Conservation (phyloP, 2,888 invertebrate species). For the Ornithoptera priamus region DNA sequence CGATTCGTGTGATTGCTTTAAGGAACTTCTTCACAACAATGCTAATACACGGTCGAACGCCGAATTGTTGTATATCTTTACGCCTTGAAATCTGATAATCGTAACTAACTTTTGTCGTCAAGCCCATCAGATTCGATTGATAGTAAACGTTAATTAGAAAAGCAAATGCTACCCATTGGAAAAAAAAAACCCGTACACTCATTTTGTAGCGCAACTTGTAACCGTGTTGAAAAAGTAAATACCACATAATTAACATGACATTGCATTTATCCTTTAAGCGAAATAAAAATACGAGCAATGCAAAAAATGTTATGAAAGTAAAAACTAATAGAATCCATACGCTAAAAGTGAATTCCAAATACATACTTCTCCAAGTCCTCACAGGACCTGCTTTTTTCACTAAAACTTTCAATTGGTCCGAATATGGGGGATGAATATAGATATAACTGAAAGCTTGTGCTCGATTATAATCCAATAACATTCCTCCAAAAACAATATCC, state of each 20-base stretch:
- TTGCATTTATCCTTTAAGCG: conserved; percentile 38
- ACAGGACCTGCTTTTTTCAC: conserved; percentile 44
- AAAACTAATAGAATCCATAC: conserved; percentile 47
- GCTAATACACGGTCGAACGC: conserved; percentile 52
- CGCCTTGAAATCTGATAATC: conserved; percentile 48
- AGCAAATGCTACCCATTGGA: conserved; percentile 53
- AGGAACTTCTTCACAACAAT: conserved; percentile 34
- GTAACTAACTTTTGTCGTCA: conserved; percentile 43
- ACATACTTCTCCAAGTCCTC: conserved; percentile 45
- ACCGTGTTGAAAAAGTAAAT: conserved; percentile 44
- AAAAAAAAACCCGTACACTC: conserved; percentile 39
- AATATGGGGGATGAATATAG: conserved; percentile 42
- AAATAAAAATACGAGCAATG: conserved; percentile 37
- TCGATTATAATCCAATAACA: conserved; percentile 38
- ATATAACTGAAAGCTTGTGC: conserved; percentile 44
- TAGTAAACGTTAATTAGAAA: conserved; percentile 49
- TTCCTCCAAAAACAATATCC: conserved; percentile 41
- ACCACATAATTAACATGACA: conserved; percentile 43
- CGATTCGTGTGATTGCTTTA: conserved; percentile 33
- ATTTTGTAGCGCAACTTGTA: conserved; percentile 34
- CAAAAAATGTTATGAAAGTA: conserved; percentile 39
- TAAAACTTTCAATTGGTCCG: conserved; percentile 47
- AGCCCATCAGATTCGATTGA: conserved; percentile 47
- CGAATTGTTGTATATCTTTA: conserved; percentile 37
- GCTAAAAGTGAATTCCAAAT: conserved; percentile 42